phyloP scores from a whole-genome alignment of 64 coral and sea anemone genomes.

The Pachyseris speciosa region DNA sequence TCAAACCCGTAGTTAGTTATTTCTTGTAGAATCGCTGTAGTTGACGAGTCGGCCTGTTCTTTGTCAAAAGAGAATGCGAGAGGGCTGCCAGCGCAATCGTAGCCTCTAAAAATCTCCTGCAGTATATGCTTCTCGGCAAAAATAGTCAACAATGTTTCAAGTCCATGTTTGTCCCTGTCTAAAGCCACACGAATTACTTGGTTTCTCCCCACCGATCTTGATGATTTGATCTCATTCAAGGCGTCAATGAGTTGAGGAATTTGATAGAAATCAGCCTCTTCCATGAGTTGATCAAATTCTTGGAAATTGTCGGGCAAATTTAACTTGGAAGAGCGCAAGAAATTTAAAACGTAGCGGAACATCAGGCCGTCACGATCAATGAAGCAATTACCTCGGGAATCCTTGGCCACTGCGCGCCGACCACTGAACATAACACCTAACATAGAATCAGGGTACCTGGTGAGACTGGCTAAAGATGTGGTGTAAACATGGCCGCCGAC shows the following conservation, averaged over 20 bases:
- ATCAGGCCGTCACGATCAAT: constrained; percentile 78
- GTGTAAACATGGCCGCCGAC: constrained; percentile 77
- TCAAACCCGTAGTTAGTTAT: constrained; percentile 25
- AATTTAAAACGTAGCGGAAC: constrained; percentile 74
- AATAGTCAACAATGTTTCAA: constrained; percentile 27
- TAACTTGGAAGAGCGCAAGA: constrained; percentile 62
- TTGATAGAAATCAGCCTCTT: constrained; percentile 82
- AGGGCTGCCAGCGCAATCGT: neutral
- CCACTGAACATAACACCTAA: constrained; percentile 82
- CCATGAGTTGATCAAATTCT: constrained; percentile 72
- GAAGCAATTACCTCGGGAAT: constrained; percentile 69
- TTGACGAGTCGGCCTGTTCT: constrained; percentile 28
- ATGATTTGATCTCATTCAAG: constrained; percentile 38
- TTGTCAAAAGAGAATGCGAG: constrained; percentile 28
- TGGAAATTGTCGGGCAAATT: constrained; percentile 72
- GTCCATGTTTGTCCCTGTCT: constrained; percentile 19
- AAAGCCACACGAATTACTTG: constrained; percentile 42
- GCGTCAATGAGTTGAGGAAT: constrained; percentile 55
- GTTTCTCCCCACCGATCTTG: constrained; percentile 22
- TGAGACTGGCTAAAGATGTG: constrained; percentile 72
- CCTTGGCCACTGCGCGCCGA: constrained; percentile 46
- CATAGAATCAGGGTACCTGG: constrained; percentile 64
- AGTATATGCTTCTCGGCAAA: constrained; percentile 9
- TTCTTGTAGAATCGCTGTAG: constrained; percentile 42
- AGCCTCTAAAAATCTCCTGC: constrained; percentile 4